Conservation (phyloP, 1,140 invertebrate genomes). For the Ceratina australensis region DNA sequence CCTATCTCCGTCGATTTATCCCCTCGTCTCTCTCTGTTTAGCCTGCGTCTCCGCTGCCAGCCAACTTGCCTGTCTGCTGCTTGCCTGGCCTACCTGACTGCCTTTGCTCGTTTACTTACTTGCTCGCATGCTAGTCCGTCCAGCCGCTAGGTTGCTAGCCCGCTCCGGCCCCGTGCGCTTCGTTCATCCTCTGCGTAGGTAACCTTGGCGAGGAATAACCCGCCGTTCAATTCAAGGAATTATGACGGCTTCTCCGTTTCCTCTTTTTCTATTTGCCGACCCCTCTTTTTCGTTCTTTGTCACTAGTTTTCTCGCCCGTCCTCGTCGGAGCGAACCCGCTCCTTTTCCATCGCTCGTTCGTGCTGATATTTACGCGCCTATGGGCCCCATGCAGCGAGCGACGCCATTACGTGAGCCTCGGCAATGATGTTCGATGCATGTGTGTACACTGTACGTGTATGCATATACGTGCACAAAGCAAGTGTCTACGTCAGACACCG, state of each 20-base stretch:
- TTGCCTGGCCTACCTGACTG: slow-evolving; percentile 48
- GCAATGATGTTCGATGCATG: slow-evolving; percentile 31
- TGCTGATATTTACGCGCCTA: slow-evolving; percentile 50
- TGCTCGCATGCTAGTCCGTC: slow-evolving; percentile 45
- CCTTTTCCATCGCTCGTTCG: slow-evolving; percentile 39
- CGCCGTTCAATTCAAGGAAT: slow-evolving; percentile 78
- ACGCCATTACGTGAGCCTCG: slow-evolving; percentile 27
- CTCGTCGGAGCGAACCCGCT: slow-evolving; percentile 15
- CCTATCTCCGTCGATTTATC: not conserved
- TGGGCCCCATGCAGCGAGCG: slow-evolving; percentile 16
- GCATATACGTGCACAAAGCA: not conserved
- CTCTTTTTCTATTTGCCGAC: slow-evolving; percentile 56
- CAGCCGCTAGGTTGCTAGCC: slow-evolving; percentile 46
- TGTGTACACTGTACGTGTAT: too few relatives aligned
- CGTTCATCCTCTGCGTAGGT: slow-evolving; percentile 61
- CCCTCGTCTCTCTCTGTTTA: slow-evolving; percentile 32
- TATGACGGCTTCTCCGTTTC: slow-evolving; percentile 69
- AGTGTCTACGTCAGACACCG: not conserved
- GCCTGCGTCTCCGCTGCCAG: slow-evolving; percentile 43
- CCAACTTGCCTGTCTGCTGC: slow-evolving; percentile 47
- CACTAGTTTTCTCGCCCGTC: slow-evolving; percentile 48
- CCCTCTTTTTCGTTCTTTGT: slow-evolving; percentile 59
- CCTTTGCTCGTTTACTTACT: slow-evolving; percentile 34
- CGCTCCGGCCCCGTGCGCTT: slow-evolving; percentile 47
- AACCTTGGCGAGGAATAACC: slow-evolving; percentile 77